phyloP scores from a whole-genome alignment of 2,113 vertebrate genomes.

The Melanocharis versteri region DNA sequence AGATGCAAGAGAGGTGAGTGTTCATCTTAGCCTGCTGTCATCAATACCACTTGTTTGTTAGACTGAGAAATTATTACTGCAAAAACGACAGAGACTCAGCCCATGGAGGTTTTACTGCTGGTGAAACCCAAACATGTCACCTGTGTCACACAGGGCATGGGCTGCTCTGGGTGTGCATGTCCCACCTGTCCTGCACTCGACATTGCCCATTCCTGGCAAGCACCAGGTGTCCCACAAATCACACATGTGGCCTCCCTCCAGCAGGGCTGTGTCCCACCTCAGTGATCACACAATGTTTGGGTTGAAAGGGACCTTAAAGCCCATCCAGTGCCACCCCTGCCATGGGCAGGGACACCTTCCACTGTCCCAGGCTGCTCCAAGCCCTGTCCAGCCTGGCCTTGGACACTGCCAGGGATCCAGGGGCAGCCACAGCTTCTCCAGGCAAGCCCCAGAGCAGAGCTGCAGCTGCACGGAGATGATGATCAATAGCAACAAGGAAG shows the following conservation, averaged over 20 bases:
- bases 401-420: neutral
- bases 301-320: neutral
- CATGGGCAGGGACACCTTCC: neutral
- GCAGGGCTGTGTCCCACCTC: neutral
- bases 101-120: neutral
- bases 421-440: neutral
- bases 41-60: neutral
- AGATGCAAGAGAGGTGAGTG: neutral
- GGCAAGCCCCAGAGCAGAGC: neutral
- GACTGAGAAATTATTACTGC: neutral
- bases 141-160: fast-evolving
- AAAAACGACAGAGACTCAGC: neutral
- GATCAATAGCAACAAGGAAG: neutral
- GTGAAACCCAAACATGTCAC: neutral
- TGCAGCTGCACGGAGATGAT: neutral
- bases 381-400: neutral
- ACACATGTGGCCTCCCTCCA: fast-evolving
- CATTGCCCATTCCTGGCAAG: neutral
- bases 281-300: neutral
- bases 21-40: neutral
- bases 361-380: neutral
- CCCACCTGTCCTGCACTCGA: neutral
- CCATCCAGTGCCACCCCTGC: neutral
- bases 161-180: fast-evolving
- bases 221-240: neutral